These are phyloP conservation scores for Knipowitschia caucasica DNA, from an alignment of 2,797 vertebrate species.

Conservation along the genomic window DNA sequence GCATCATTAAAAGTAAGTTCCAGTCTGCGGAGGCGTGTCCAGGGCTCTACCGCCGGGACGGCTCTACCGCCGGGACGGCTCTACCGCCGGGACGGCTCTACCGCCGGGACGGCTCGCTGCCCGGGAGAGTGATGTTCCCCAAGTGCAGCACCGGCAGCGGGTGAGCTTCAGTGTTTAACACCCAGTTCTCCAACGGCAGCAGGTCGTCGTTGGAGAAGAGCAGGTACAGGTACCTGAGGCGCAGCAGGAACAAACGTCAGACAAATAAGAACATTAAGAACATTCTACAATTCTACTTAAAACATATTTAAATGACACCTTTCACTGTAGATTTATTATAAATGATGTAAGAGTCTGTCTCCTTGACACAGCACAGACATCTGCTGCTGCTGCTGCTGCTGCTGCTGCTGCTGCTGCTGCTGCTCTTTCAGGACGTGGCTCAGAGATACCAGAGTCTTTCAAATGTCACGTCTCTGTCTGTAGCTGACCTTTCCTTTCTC, in stretches of 20 bases:
- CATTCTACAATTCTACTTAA: neutral
- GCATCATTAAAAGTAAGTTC: slow-evolving; percentile 27
- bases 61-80: slow-evolving; percentile 86
- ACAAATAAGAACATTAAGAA: no score
- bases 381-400: slow-evolving; percentile 1
- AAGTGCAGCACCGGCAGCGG: slow-evolving; percentile 92
- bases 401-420: slow-evolving; percentile 2
- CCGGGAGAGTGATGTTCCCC: slow-evolving; percentile 92
- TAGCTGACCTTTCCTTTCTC: slow-evolving; percentile 30
- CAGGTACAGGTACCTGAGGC: slow-evolving; percentile 94
- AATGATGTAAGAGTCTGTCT: neutral
- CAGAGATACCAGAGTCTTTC: slow-evolving; percentile 11
- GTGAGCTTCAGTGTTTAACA: slow-evolving; percentile 98
- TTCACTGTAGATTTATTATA: no score
- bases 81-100: slow-evolving; percentile 84
- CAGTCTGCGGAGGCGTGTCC: slow-evolving; percentile 44
- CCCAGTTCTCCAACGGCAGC: slow-evolving; percentile 94
- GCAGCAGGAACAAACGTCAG: neutral
- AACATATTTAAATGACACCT: neutral
- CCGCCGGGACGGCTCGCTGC: slow-evolving; percentile 82
- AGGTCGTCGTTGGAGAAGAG: slow-evolving; percentile 96
- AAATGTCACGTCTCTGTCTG: slow-evolving; percentile 36
- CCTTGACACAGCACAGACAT: neutral
- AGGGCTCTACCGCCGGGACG: slow-evolving; percentile 80
- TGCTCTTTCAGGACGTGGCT: slow-evolving; percentile 9